Conservation (phyloP, 1,140 invertebrate species). For the Diorhabda elongata region DNA sequence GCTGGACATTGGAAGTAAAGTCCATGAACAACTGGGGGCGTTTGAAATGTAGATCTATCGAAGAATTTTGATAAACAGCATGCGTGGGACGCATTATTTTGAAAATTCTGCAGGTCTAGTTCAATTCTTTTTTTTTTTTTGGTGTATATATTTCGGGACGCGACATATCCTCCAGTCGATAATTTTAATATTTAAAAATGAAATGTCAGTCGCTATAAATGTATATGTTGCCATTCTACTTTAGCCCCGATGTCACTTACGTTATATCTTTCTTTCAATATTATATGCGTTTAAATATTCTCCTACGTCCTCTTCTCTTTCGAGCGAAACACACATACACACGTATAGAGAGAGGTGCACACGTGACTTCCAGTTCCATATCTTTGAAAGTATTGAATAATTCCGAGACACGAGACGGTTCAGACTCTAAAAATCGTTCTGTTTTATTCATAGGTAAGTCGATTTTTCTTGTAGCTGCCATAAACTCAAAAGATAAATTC, state of each 20-base stretch:
- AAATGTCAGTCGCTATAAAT: slow-evolving; percentile 20
- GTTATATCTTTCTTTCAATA: slow-evolving; percentile 30
- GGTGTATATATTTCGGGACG: too few species aligned
- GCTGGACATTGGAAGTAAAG: too few species aligned
- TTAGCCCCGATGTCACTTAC: slow-evolving; percentile 23
- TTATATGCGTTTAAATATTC: slow-evolving; percentile 37
- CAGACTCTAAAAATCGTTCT: slow-evolving; percentile 37
- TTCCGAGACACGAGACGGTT: slow-evolving; percentile 33
- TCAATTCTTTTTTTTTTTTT: too few species aligned
- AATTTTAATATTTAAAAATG: slow-evolving; percentile 20
- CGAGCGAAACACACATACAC: slow-evolving; percentile 4
- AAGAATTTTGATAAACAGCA: too few species aligned
- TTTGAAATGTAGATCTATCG: too few species aligned
- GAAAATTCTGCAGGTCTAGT: too few species aligned
- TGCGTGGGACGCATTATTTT: too few species aligned
- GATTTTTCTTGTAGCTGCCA: slow-evolving; percentile 36
- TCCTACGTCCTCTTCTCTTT: slow-evolving; percentile 24
- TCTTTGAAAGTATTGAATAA: slow-evolving; percentile 40
- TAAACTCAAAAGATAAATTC: slow-evolving; percentile 35
- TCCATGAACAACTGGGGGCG: too few species aligned
- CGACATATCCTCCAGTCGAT: slow-evolving; percentile 7
- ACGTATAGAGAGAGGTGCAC: slow-evolving; percentile 16
- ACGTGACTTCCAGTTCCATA: slow-evolving; percentile 37
- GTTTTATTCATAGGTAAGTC: slow-evolving; percentile 40
- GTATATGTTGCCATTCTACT: slow-evolving; percentile 17